These are phyloP conservation scores for Mionectes olivaceus DNA, from an alignment of 2,797 vertebrate species.

Conservation along the genomic window DNA sequence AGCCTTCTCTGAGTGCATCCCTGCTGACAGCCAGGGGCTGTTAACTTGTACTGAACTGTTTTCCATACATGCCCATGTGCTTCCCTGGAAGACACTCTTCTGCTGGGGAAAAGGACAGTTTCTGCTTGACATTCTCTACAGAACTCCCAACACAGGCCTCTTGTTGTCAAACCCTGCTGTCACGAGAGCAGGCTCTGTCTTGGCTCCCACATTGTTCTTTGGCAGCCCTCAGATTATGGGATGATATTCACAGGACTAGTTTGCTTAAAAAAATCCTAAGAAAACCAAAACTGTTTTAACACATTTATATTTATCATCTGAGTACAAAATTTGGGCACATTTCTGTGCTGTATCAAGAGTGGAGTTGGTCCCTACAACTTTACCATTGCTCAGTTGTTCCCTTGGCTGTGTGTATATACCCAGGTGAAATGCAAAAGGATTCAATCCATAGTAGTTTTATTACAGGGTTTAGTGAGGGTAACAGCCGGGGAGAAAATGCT, in stretches of 20 bases:
- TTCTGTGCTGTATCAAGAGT: accelerated
- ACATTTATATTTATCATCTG: background rate
- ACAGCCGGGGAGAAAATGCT: background rate
- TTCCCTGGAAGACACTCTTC: background rate
- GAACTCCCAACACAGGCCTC: background rate
- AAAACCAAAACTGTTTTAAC: background rate
- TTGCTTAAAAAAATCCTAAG: background rate
- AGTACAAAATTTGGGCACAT: background rate
- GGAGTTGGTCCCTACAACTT: background rate
- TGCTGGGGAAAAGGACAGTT: background rate
- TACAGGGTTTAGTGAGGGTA: accelerated
- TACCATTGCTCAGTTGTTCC: background rate
- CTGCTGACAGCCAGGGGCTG: background rate
- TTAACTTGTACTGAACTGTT: accelerated
- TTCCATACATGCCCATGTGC: accelerated
- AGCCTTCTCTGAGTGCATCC: background rate
- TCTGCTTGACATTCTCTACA: accelerated
- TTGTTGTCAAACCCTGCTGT: background rate
- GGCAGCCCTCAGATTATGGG: background rate
- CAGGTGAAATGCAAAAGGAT: background rate
- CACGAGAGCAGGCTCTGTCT: background rate
- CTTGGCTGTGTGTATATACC: background rate
- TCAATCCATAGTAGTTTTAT: background rate
- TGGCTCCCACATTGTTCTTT: background rate
- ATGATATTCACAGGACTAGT: background rate